phyloP scores from a whole-genome alignment of 2,888 invertebrate species.

The Lochmaea crataegi region DNA sequence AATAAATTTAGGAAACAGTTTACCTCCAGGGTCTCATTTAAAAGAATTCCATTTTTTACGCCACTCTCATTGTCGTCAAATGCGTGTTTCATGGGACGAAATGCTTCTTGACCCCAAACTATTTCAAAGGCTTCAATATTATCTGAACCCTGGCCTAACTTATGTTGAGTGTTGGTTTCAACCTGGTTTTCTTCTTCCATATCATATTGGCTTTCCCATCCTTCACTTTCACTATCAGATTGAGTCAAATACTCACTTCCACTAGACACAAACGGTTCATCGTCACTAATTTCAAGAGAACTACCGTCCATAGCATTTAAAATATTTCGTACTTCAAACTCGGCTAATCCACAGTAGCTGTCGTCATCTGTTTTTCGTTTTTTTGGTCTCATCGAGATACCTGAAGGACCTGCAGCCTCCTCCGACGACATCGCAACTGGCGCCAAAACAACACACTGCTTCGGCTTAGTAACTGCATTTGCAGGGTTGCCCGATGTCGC shows the following conservation, averaged over 20 bases:
- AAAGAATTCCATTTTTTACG: slow-evolving; percentile 31
- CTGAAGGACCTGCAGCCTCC: slow-evolving; percentile 21
- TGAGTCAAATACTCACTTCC: slow-evolving; percentile 31
- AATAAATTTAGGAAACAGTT: too few relatives aligned
- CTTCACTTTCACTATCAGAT: slow-evolving; percentile 28
- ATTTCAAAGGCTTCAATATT: slow-evolving; percentile 30
- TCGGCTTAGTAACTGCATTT: slow-evolving; percentile 14
- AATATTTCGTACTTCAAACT: slow-evolving; percentile 27
- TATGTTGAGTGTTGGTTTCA: slow-evolving; percentile 21
- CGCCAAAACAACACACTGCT: slow-evolving; percentile 21
- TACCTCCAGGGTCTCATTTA: too few relatives aligned
- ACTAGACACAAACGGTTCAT: slow-evolving; percentile 27
- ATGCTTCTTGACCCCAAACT: slow-evolving; percentile 22
- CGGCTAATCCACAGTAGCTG: slow-evolving; percentile 4
- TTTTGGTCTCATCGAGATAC: slow-evolving; percentile 17
- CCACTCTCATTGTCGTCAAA: slow-evolving; percentile 23
- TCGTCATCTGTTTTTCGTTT: slow-evolving; percentile 22
- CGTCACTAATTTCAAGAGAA: slow-evolving; percentile 18
- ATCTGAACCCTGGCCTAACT: slow-evolving; percentile 23
- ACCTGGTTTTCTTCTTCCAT: slow-evolving; percentile 25
- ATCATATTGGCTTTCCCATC: slow-evolving; percentile 28
- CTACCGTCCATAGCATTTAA: slow-evolving; percentile 25
- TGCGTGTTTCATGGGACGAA: slow-evolving; percentile 21
- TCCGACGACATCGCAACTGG: slow-evolving; percentile 22
- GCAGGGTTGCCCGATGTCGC: slow-evolving; percentile 36